Percentiles rank a stretch among this genome's conserved stretches.
Evolutionary conservation across 2,113 vertebrate species (phyloP).

Genomic region (Manacus vitellinus): DNA sequence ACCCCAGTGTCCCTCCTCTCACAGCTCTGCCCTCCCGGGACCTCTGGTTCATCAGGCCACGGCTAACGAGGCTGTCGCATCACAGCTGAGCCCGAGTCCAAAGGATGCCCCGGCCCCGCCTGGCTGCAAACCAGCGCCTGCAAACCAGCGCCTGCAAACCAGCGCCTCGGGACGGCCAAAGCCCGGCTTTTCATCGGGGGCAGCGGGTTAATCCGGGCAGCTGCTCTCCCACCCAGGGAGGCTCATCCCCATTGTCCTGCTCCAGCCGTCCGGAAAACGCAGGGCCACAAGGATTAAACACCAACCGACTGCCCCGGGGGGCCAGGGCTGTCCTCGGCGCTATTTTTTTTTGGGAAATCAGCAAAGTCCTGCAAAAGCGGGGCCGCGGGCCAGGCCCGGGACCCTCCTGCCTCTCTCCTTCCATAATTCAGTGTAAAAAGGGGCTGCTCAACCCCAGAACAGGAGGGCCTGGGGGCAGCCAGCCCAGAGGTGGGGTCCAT

Average conservation of each 20-base stretch:
- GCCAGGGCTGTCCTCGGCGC: fast-evolving
- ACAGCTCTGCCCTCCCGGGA: background rate
- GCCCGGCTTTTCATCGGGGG: background rate
- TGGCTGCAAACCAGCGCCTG: background rate
- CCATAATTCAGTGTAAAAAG: background rate
- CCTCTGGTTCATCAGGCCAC: background rate
- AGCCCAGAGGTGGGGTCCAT: background rate
- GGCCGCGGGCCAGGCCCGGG: background rate
- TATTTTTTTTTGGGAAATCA: background rate
- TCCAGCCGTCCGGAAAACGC: background rate
- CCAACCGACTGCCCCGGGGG: fast-evolving
- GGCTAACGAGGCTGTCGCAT: fast-evolving
- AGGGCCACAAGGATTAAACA: background rate
- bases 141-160: background rate
- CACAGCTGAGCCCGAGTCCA: background rate
- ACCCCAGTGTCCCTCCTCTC: background rate
- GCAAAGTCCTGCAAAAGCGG: background rate
- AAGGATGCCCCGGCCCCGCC: background rate
- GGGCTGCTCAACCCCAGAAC: background rate
- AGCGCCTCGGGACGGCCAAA: background rate
- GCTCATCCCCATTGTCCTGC: background rate
- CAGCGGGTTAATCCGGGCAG: background rate
- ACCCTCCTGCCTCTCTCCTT: background rate
- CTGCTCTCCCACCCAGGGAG: conserved; percentile 2
- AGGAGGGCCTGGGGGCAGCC: background rate